These are phyloP conservation scores for Neoascia interrupta DNA, from an alignment of 2,888 invertebrate genomes.

Conservation along the genomic window DNA sequence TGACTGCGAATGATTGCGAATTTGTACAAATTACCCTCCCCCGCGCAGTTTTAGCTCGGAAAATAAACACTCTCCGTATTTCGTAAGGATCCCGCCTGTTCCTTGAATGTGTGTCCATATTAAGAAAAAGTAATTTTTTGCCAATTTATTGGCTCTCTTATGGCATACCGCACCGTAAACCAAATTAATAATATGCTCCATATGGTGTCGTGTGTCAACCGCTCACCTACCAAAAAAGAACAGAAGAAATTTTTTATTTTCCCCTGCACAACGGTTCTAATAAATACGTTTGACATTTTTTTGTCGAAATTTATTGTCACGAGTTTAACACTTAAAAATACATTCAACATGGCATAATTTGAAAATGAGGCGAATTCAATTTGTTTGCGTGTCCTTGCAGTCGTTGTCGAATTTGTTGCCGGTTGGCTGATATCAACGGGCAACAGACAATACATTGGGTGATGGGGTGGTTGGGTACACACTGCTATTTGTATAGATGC, in stretches of 20 bases:
- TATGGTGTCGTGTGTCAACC: no score
- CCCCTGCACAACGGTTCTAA: background rate
- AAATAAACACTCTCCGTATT: no score
- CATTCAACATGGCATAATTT: slow-evolving; percentile 67
- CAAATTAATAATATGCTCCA: slow-evolving; percentile 57
- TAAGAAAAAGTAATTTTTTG: slow-evolving; percentile 48
- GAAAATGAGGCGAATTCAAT: slow-evolving; percentile 67
- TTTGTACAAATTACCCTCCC: slow-evolving; percentile 43
- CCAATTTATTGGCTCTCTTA: slow-evolving; percentile 49
- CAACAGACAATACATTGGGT: background rate
- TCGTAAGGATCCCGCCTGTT: background rate
- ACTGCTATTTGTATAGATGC: background rate
- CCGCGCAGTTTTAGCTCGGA: background rate
- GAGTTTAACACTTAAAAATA: slow-evolving; percentile 63
- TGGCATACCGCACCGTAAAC: background rate
- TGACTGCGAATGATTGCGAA: slow-evolving; percentile 58
- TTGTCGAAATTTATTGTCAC: slow-evolving; percentile 59
- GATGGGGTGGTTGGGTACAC: background rate
- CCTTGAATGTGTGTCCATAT: background rate
- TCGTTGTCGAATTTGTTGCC: slow-evolving; percentile 30
- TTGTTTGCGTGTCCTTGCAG: slow-evolving; percentile 43
- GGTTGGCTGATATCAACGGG: slow-evolving; percentile 14
- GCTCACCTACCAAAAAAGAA: no score
- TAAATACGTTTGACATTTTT: slow-evolving; percentile 35
- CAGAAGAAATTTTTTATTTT: no score